Conservation (phyloP, 2,888 invertebrate genomes). For the Drosophila hawaiiensis region DNA sequence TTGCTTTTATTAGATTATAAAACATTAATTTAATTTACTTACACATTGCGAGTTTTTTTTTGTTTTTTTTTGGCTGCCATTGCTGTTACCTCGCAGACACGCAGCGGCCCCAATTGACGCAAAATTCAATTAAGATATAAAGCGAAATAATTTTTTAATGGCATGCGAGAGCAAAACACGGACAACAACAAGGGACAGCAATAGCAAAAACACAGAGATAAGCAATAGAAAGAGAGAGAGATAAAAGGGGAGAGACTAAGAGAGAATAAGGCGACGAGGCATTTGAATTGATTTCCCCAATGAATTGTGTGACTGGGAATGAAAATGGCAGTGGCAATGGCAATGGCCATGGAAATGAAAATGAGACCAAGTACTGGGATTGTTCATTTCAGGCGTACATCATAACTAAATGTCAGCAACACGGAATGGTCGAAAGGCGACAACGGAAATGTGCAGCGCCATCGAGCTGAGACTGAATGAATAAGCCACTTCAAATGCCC, state of each 20-base stretch:
- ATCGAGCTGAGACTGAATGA: conserved; percentile 37
- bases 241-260: background rate
- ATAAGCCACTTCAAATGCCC: conserved; percentile 46
- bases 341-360: background rate
- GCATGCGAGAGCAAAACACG: conserved; percentile 34
- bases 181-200: conserved; percentile 1
- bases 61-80: conserved; percentile 12
- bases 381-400: conserved; percentile 39
- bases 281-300: conserved; percentile 75
- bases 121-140: conserved; percentile 77
- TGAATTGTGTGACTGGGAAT: conserved; percentile 51
- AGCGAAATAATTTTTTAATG: conserved; percentile 79
- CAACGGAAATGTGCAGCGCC: conserved; percentile 69
- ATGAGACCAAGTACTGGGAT: conserved; percentile 2
- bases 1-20: conserved; percentile 73
- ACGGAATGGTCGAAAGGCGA: conserved; percentile 44
- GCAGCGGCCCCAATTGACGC: conserved; percentile 66
- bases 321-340: background rate
- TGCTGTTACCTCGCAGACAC: conserved; percentile 46
- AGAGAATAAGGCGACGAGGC: conserved; percentile 12
- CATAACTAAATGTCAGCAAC: conserved; percentile 62
- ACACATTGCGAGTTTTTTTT: conserved; percentile 39
- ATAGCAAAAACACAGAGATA: background rate
- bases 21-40: conserved; percentile 74
- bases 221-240: background rate